Evolutionary conservation across 2,888 invertebrate genomes (phyloP).

Genomic region (Parthenolecanium corni): DNA sequence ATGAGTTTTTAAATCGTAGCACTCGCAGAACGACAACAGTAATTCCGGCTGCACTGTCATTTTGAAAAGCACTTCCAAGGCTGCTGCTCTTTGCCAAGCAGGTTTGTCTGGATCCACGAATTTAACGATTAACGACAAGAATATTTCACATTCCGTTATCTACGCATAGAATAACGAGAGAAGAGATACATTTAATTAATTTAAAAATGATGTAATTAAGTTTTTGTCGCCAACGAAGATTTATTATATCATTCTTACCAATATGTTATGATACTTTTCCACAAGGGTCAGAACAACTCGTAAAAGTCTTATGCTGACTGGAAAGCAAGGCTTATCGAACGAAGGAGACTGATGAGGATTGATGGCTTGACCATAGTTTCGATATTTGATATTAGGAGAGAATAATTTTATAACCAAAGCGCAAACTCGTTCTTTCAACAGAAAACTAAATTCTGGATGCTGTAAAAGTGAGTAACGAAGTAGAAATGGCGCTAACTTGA

Average conservation of each 20-base stretch:
- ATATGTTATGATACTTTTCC: conserved; percentile 78
- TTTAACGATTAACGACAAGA: conserved; percentile 89
- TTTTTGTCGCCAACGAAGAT: too few relatives aligned
- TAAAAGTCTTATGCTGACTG: conserved; percentile 87
- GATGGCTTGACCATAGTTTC: conserved; percentile 38
- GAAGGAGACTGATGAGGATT: conserved; percentile 36
- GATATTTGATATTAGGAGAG: conserved; percentile 96
- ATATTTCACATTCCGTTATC: conserved; percentile 98
- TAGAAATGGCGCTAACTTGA: not conserved
- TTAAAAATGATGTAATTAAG: conserved; percentile 1
- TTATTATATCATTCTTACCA: conserved; percentile 51
- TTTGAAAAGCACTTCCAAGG: conserved; percentile 89
- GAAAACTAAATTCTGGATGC: conserved; percentile 87
- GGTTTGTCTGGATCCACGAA: conserved; percentile 96
- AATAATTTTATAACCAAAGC: conserved; percentile 96
- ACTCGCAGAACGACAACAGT: conserved; percentile 81
- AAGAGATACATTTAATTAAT: not conserved
- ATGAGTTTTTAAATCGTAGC: conserved; percentile 90
- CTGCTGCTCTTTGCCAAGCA: conserved; percentile 88
- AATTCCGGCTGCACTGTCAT: conserved; percentile 81
- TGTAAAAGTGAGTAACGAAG: conserved; percentile 41
- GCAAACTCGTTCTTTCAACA: conserved; percentile 93
- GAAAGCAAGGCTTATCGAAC: conserved; percentile 87
- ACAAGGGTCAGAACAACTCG: conserved; percentile 86
- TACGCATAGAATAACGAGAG: conserved; percentile 38